Evolutionary conservation across 2,888 invertebrate genomes (phyloP), one percentile per base, ranked within the genome.

Genomic region (Tetheella fluctuosa): DNA sequence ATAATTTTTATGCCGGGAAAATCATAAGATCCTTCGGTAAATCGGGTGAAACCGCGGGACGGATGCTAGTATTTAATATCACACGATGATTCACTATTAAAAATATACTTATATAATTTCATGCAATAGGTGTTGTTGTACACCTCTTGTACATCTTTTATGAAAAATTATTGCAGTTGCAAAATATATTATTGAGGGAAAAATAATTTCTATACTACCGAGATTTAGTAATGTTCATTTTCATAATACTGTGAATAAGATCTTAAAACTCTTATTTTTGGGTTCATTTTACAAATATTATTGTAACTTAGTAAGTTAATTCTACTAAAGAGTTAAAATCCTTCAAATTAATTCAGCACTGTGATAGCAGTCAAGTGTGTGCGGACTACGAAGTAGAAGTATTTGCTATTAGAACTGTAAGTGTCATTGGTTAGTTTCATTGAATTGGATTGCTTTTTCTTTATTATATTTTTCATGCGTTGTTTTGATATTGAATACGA

Each of bases 301-400:
- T 6, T 20, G 48, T 10, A 10, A 10, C 10, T 48, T 7, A 42
- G 42, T 42, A 42, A 42, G 42, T 39, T 15, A 42, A 20, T 48
- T 20, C 48, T 20, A 15, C 20, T 10, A 15, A 48, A 48, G 8
- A 20, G 20, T 48, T 48, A 6, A 10, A 48, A 48, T 48, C 48
- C 48, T 48, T 48, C 10, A 20, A 48, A 48, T 48, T 48, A 48
- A 48, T 20, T 48, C 48, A 48, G 48, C 48, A 48, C 48, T 5
- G 48, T 48, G 20, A 20, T 20, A 48, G 17, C 15, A 48, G 48
- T 20, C n/a, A 48, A 48, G 48, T 48, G 48, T 48, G 48, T 48
- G 48, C 48, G 20, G 48, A 48, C 48, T 48, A 3, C 48, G 20
- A 3, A 17, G 42, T 10, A 20, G 48, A 48, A 48, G 48, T 48